Base-by-base conservation (phyloP, 2,113 vertebrate species). In the Garra rufa region DNA sequence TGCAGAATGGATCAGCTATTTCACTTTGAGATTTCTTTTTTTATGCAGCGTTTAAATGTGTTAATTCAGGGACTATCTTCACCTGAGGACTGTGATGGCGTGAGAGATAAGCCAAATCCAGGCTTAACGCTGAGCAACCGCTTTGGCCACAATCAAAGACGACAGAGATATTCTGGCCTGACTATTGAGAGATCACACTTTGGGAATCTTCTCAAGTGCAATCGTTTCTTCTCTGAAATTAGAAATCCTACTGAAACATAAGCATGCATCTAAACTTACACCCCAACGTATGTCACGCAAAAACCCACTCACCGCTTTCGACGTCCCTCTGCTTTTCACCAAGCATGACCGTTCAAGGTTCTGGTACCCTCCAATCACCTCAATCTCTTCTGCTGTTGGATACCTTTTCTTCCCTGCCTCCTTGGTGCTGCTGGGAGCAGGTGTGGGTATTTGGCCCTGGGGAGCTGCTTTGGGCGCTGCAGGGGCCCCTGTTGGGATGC, bases 291-390 rank as follows among this genome's bases (percentile, higher is more conserved):
- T n/a, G n/a, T n/a, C n/a, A n/a, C n/a, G n/a, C 4, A 75, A 9
- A 50, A 30, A 17, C 15, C 21, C 43, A 61, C 94, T 92, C 93
- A 98, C 97, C 93, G 91, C 94, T 92, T 96, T 98, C 9, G 89
- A 91, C 6, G 91, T 92, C 1, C 87, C 92, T 91, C 90, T 93
- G 21, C 89, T 93, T 90, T 96, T 97, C 69, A 91, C 91, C 76
- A 98, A 92, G 88, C 97, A 98, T 34, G 97, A 98, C 86, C 90
- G 95, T 63, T 95, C 92, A 65, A 97, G 93, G 26, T 91, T 94
- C 89, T 94, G 94, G 91, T 98, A 98, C 74, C 97, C 97, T 26
- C 97, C 97, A 8, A 98, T 96, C 85, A 98, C 97, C 92, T 94
- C 90, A 38, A 98, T 98, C 90, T 98, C 95, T 83, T 98, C 96